A percentile compares a stretch with the other conserved stretches of the same genome.
Conservation (phyloP, 2,888 invertebrate genomes). For the Folsomia candida region DNA sequence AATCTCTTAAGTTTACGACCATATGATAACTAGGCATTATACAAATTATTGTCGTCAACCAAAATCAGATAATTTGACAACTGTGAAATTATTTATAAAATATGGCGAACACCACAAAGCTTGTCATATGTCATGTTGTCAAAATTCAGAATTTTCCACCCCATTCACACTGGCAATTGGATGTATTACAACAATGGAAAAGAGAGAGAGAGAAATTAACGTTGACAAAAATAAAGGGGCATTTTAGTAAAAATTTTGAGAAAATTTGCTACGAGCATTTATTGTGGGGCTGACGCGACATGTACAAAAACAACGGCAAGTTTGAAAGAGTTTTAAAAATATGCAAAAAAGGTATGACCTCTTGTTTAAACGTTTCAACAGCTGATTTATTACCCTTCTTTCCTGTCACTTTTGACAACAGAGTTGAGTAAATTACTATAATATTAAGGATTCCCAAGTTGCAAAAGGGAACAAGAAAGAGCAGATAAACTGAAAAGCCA, state of each 20-base stretch:
- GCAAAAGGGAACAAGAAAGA: neutral
- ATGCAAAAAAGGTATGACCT: constrained; percentile 3
- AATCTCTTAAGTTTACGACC: neutral
- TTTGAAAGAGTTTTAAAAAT: neutral
- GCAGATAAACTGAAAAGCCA: neutral
- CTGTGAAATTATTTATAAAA: neutral
- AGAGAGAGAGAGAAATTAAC: neutral
- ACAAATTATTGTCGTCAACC: neutral
- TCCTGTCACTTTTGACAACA: constrained; percentile 27
- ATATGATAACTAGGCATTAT: neutral
- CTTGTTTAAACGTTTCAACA: constrained; percentile 20
- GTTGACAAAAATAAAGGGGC: neutral
- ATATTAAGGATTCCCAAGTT: neutral
- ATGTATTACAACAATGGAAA: neutral
- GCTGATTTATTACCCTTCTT: constrained; percentile 27
- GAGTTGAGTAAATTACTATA: constrained; percentile 21
- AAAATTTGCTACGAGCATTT: neutral
- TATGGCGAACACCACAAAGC: constrained; percentile 11
- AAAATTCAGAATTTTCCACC: neutral
- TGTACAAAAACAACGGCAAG: neutral
- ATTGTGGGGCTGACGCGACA: neutral
- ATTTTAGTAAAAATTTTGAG: neutral
- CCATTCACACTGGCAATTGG: too few species aligned
- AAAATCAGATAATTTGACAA: constrained; percentile 5
- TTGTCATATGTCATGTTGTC: constrained; percentile 7